These are phyloP conservation scores for Carlito syrichta DNA, from an alignment of 2,113 vertebrate species.

Conservation along the genomic window DNA sequence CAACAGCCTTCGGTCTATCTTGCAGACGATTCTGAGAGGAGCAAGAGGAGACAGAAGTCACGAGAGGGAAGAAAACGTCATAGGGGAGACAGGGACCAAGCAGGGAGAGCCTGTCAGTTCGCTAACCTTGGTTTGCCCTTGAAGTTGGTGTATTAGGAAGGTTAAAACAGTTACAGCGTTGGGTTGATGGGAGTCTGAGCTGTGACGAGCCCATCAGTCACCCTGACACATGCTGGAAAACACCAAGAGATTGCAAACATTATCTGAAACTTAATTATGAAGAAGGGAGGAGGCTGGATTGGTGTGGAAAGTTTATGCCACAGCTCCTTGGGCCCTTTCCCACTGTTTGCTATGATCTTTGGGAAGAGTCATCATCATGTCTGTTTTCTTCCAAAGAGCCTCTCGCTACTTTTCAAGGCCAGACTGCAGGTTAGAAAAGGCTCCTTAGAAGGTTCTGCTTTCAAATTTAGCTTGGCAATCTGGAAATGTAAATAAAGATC, in stretches of 20 bases:
- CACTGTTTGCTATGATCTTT: neutral
- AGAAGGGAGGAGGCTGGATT: neutral
- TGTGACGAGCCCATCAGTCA: conserved; percentile 59
- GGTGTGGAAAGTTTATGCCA: neutral
- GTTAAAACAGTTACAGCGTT: conserved; percentile 11
- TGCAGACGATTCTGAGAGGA: neutral
- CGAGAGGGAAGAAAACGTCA: neutral
- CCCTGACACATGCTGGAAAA: conserved; percentile 12
- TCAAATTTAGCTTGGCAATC: neutral
- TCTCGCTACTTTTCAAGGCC: neutral
- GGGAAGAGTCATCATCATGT: neutral
- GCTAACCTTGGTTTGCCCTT: conserved; percentile 63
- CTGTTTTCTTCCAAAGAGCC: neutral
- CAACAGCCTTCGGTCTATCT: conserved; percentile 61
- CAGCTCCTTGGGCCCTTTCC: neutral
- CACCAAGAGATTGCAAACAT: conserved; percentile 11
- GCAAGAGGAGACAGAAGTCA: neutral
- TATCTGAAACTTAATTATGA: conserved; percentile 43
- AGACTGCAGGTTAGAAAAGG: neutral
- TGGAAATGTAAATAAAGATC: neutral
- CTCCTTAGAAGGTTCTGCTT: neutral
- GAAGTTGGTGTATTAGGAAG: conserved; percentile 39
- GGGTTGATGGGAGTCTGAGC: conserved; percentile 29
- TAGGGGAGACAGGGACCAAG: neutral
- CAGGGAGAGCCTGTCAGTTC: conserved; percentile 27